Conservation (phyloP, 2,797 vertebrate genomes). For the Pseudomugil tenellus region DNA sequence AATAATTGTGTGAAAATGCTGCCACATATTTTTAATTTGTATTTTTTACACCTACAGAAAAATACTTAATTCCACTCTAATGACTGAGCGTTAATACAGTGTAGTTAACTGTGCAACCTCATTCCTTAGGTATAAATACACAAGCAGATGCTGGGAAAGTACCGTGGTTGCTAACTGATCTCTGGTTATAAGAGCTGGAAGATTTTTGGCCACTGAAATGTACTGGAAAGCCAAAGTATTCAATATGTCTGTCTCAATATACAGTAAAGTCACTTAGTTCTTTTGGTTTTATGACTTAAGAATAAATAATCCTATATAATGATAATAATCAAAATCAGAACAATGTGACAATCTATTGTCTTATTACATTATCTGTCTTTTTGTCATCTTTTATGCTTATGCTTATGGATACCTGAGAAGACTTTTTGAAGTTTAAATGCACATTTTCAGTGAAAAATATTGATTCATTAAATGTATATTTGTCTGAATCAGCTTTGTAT, state of each 20-base stretch:
- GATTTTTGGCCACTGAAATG: slow-evolving; percentile 60
- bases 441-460: background rate
- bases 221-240: slow-evolving; percentile 63
- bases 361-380: background rate
- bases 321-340: background rate
- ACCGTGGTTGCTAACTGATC: slow-evolving; percentile 76
- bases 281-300: background rate
- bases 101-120: slow-evolving; percentile 37
- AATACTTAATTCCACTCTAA: background rate
- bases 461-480: slow-evolving; percentile 12
- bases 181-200: slow-evolving; percentile 76
- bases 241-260: slow-evolving; percentile 42
- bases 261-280: slow-evolving; percentile 58
- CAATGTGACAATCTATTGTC: background rate
- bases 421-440: slow-evolving; percentile 12
- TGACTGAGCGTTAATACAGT: slow-evolving; percentile 32
- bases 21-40: background rate
- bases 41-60: background rate
- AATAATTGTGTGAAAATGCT: background rate
- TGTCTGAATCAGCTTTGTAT: slow-evolving; percentile 29
- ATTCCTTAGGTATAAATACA: slow-evolving; percentile 77
- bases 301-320: background rate
- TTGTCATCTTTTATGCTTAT: background rate
- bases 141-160: slow-evolving; percentile 80
- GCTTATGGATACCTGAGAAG: background rate